Evolutionary conservation across 2,113 vertebrate genomes (phyloP).

Genomic region (Triplophysa rosa): DNA sequence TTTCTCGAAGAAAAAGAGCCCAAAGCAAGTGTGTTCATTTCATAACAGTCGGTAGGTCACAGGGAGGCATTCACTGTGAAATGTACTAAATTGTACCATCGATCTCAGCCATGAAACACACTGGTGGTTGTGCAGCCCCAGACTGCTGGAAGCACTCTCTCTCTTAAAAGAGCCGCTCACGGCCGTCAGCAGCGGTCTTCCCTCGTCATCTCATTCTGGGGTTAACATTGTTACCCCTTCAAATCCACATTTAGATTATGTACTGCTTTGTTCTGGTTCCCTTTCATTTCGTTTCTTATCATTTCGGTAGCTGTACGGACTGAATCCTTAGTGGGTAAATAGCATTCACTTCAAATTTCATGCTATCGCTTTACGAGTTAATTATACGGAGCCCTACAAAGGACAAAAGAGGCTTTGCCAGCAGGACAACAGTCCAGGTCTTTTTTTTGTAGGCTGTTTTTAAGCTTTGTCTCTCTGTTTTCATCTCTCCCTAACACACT

Average conservation of each 20-base stretch:
- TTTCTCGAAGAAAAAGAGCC: conserved; percentile 67
- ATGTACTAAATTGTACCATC: conserved; percentile 77
- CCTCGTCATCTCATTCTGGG: conserved; percentile 33
- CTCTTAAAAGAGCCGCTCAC: conserved; percentile 45
- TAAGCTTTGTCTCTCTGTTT: conserved; percentile 50
- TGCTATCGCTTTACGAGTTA: conserved; percentile 69
- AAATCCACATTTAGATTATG: conserved; percentile 34
- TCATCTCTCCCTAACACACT: conserved; percentile 42
- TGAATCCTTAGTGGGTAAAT: conserved; percentile 57
- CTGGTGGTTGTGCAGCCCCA: conserved; percentile 51
- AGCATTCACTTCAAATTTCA: conserved; percentile 65
- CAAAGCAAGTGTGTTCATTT: conserved; percentile 72
- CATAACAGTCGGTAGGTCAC: conserved; percentile 73
- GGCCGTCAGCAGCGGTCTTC: conserved; percentile 29
- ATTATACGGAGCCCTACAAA: conserved; percentile 66
- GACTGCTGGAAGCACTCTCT: conserved; percentile 43
- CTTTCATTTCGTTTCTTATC: conserved; percentile 39
- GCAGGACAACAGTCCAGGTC: conserved; percentile 61
- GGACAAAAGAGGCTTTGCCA: conserved; percentile 55
- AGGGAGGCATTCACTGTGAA: conserved; percentile 72
- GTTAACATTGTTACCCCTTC: conserved; percentile 30
- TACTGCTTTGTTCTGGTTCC: not conserved
- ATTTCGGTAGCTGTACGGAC: conserved; percentile 49
- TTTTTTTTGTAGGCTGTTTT: conserved; percentile 58
- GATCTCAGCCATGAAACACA: conserved; percentile 76